Conservation (phyloP, 1,140 invertebrate species). For the Sipha flava region DNA sequence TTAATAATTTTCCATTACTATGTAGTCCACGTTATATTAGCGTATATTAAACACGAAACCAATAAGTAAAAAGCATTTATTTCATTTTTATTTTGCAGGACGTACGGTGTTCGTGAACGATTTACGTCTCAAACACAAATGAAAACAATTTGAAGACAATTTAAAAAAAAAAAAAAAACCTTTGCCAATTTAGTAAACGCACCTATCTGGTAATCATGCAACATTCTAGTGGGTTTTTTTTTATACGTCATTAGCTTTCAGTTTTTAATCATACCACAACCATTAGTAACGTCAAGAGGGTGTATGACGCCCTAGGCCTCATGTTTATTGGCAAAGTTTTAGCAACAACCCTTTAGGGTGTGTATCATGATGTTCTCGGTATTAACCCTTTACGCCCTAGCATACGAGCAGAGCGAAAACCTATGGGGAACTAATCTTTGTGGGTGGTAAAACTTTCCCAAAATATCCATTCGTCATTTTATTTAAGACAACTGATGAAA, state of each 20-base stretch:
- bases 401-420: not conserved
- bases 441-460: not conserved
- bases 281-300: not conserved
- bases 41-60: no score
- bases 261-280: constrained; percentile 11
- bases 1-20: no score
- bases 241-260: not conserved
- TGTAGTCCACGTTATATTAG: no score
- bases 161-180: not conserved
- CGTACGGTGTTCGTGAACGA: no score
- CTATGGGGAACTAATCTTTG: not conserved
- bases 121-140: not conserved
- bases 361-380: not conserved
- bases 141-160: not conserved
- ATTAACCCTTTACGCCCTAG: constrained; percentile 11
- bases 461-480: constrained; percentile 14
- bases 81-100: no score
- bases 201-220: not conserved
- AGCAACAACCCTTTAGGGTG: not conserved
- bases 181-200: not conserved
- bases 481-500: not conserved
- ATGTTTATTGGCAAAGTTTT: constrained; percentile 27
- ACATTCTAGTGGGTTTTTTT: not conserved
- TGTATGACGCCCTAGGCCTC: not conserved
- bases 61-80: no score